Conservation (phyloP, 2,888 invertebrate genomes). For the Campoplex nolae region DNA sequence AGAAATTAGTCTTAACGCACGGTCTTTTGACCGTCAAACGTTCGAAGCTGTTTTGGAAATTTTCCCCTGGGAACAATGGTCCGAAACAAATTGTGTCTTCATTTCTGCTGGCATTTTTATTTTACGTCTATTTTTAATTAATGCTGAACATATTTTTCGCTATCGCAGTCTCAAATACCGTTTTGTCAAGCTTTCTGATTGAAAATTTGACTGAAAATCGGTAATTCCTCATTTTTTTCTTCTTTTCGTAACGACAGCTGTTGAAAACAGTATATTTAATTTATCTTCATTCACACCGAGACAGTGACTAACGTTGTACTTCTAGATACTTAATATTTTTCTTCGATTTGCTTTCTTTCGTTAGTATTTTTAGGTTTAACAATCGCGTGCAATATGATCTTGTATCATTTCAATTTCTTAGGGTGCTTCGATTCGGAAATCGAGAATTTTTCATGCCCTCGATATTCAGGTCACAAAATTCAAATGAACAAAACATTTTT, state of each 20-base stretch:
- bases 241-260: background rate
- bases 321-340: conserved; percentile 32
- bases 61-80: background rate
- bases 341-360: conserved; percentile 5
- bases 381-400: conserved; percentile 48
- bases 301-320: conserved; percentile 51
- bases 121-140: background rate
- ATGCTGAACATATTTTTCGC: background rate
- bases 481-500: conserved; percentile 42
- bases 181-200: background rate
- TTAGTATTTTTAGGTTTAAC: conserved; percentile 29
- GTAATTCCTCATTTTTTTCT: background rate
- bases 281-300: conserved; percentile 39
- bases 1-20: conserved; percentile 5
- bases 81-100: background rate
- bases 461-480: conserved; percentile 35
- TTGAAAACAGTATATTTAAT: conserved; percentile 29
- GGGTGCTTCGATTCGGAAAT: conserved; percentile 43
- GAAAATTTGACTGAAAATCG: background rate
- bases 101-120: background rate
- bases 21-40: background rate
- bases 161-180: background rate
- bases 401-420: conserved; percentile 39
- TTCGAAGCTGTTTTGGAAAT: background rate
- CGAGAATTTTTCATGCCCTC: background rate